Base-by-base conservation (phyloP, 2,888 invertebrate species). In the Ochropleura plecta region DNA sequence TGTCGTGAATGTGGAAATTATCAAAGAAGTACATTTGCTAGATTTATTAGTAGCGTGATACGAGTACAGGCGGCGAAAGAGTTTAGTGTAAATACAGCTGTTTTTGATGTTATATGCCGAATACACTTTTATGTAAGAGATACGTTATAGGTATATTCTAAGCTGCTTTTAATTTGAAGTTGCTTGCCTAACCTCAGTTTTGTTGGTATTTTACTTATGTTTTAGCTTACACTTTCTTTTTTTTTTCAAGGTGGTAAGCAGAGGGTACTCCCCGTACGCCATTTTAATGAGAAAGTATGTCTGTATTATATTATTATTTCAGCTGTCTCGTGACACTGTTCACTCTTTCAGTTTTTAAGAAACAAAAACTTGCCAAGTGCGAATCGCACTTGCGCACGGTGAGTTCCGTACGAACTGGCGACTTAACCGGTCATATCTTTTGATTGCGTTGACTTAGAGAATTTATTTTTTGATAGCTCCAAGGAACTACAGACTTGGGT, bases 1-100 rank as follows among this genome's bases (percentile, higher is more conserved):
- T 82, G 86, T 82, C 72, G 82, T 91, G 89, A 89, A 92, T 90
- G 89, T 91, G 88, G 90, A 91, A 92, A 94, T 94, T 94, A 94
- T 94, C 94, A 94, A 90, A 83, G 49, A n/a, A 53, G 30, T 53
- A 51, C 60, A 48, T 30, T 63, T 59, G 49, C 53, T 67, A 14
- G 30, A 14, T 44, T 40, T 64, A 40, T 51, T 9, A 10, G n/a
- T 30, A 6, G n/a, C 18, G 64, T 68, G 53, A 48, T 10, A 65
- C 16, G n/a, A 12, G 18, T 57, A 70, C 49, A 49, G 14, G 5
- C 12, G 42, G 5, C 16, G 48, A 16, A 65, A 48, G n/a, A 66
- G 16, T 59, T 59, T 7, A 5, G 18, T 74, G 42, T 59, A 0
- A 49, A 53, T 2, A 16, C 42, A 51, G 46, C 48, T 42, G n/a